Percentiles rank a stretch among this genome's conserved stretches.
These are phyloP conservation scores for Misgurnus anguillicaudatus DNA, from an alignment of 2,113 vertebrate genomes.

Conservation along the genomic window DNA sequence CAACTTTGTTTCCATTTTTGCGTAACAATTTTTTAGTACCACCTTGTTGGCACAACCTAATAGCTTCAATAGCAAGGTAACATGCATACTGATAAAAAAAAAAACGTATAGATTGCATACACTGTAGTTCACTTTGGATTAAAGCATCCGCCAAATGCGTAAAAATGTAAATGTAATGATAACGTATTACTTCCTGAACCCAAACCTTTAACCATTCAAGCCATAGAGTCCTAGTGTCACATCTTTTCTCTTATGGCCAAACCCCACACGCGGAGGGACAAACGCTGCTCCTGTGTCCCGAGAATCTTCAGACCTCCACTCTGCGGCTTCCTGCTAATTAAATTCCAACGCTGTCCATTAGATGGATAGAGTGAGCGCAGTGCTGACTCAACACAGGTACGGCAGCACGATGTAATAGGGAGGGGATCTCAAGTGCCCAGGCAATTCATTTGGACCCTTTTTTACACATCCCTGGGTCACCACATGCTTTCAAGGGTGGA, in stretches of 20 bases:
- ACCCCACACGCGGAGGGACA: slow-evolving; percentile 25
- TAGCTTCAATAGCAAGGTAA: too few relatives aligned
- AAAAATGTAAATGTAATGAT: too few relatives aligned
- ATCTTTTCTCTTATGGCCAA: slow-evolving; percentile 7
- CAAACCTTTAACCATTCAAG: neutral
- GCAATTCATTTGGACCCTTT: slow-evolving; percentile 75
- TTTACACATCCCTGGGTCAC: slow-evolving; percentile 74
- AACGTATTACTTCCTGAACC: too few relatives aligned
- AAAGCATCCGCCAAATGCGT: too few relatives aligned
- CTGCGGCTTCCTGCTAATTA: slow-evolving; percentile 97
- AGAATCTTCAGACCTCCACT: slow-evolving; percentile 70
- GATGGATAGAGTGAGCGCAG: slow-evolving; percentile 90
- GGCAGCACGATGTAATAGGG: slow-evolving; percentile 82
- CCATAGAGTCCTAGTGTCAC: slow-evolving; percentile 25
- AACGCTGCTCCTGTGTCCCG: slow-evolving; percentile 34
- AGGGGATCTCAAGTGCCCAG: slow-evolving; percentile 66
- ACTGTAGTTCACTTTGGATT: too few relatives aligned
- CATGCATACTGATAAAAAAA: too few relatives aligned
- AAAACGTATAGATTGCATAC: too few relatives aligned
- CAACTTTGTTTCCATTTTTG: too few relatives aligned
- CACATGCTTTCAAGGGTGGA: slow-evolving; percentile 72
- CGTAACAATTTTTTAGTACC: too few relatives aligned
- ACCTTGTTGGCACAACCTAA: too few relatives aligned
- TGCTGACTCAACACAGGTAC: slow-evolving; percentile 98
- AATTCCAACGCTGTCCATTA: slow-evolving; percentile 98